Evolutionary conservation across 2,888 invertebrate genomes (phyloP).

Genomic region (Liposcelis brunnea): DNA sequence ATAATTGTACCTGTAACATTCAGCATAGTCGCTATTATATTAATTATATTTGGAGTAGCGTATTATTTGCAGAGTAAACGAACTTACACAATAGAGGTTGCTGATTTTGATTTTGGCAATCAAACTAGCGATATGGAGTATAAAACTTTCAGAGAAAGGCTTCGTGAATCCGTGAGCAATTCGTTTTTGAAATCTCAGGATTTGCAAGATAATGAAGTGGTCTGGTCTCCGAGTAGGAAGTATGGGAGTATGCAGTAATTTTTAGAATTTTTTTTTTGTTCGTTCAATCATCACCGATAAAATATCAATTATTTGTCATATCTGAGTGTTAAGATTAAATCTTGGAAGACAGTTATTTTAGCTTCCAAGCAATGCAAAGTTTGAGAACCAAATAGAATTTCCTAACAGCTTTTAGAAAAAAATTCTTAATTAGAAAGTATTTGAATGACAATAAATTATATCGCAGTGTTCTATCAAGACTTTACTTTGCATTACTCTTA

Average conservation of each 20-base stretch:
- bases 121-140: slow-evolving; percentile 65
- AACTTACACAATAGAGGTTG: slow-evolving; percentile 54
- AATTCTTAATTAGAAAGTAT: too few relatives aligned
- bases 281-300: too few relatives aligned
- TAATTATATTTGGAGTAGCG: slow-evolving; percentile 73
- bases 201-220: slow-evolving; percentile 17
- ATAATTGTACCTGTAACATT: slow-evolving; percentile 76
- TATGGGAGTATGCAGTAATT: slow-evolving; percentile 21
- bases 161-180: slow-evolving; percentile 57
- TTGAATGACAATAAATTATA: too few relatives aligned
- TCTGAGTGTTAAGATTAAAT: too few relatives aligned
- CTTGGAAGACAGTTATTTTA: too few relatives aligned
- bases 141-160: slow-evolving; percentile 67
- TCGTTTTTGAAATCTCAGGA: slow-evolving; percentile 27
- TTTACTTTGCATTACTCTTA: too few relatives aligned
- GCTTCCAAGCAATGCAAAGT: too few relatives aligned
- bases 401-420: too few relatives aligned
- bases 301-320: too few relatives aligned
- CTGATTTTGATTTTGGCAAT: slow-evolving; percentile 79
- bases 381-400: too few relatives aligned
- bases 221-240: slow-evolving; percentile 16
- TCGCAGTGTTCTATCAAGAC: too few relatives aligned
- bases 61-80: slow-evolving; percentile 70
- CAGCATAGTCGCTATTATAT: slow-evolving; percentile 59
- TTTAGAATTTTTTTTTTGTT: neutral